Base-by-base conservation (phyloP, 2,113 vertebrate species). In the Menura novaehollandiae region DNA sequence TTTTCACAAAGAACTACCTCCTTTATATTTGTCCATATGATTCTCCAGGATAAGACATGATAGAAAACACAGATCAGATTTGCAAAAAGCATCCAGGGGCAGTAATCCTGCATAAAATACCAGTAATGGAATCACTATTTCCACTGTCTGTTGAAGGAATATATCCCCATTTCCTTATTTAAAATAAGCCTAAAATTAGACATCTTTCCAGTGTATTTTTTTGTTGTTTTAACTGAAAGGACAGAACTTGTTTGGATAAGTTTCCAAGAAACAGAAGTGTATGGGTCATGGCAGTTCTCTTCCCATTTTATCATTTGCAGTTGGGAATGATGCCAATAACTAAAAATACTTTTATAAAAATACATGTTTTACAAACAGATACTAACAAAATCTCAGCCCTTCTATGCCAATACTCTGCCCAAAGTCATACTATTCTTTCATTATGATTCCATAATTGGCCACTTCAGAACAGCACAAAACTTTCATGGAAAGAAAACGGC, bases 261-360 rank as follows among this genome's bases (percentile, higher is more conserved):
- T 73, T 91, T 82, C 87, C 80, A 91, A 77, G 72, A 74, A 95
- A 88, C 9, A 3, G 68, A 91, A 56, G 23, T 79, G 35, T 75
- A 69, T 52, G 66, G 44, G 74, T 87, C 10, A 0, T 84, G 75
- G 67, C 43, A 79, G 81, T 52, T 93, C 64, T 88, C 44, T 46
- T 95, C 46, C 64, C 49, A 53, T 95, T 75, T 95, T 92, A 85
- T 69, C 77, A 89, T 91, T 62, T 94, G 80, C 28, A 75, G 22
- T 80, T 76, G 88, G 96, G 85, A 97, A 85, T 1, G 1, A 88
- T 0, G 73, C 93, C 97, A 96, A 79, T 18, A 73, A 46, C 93
- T 96, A 98, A 97, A 97, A 96, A 96, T 97, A 97, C 62, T 95
- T 93, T 75, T n/a, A 63, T 85, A 67, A 94, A 93, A 96, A 93